Conservation (phyloP, 2,113 vertebrate species). For the Brachypodius melanocephalos region DNA sequence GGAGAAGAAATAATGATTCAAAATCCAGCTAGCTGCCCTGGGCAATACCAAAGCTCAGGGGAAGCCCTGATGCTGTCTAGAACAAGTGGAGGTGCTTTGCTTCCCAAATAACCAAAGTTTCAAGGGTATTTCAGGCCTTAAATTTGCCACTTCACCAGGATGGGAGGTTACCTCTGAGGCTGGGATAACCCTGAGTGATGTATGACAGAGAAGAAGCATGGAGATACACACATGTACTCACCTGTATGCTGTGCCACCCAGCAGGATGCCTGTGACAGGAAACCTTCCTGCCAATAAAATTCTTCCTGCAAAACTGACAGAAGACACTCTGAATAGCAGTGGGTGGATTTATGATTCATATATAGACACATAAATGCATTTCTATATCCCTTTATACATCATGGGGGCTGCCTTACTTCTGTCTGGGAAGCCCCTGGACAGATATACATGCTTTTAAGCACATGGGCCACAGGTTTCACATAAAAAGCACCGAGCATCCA, state of each 20-base stretch:
- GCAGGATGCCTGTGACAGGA: neutral
- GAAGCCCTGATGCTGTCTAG: neutral
- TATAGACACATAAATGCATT: neutral
- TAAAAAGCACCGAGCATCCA: neutral
- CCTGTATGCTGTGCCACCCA: rapidly evolving
- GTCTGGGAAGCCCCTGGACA: neutral
- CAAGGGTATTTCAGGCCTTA: neutral
- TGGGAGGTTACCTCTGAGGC: neutral
- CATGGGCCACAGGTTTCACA: neutral
- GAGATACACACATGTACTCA: neutral
- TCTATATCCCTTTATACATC: neutral
- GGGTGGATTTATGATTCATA: neutral
- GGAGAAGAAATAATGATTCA: neutral
- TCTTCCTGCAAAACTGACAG: neutral
- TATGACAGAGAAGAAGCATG: neutral
- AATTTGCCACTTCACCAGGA: neutral
- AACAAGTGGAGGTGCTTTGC: neutral
- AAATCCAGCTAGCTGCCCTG: neutral
- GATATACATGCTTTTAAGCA: neutral
- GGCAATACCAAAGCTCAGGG: neutral
- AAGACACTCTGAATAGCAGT: neutral
- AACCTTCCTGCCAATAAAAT: neutral
- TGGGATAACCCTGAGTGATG: neutral
- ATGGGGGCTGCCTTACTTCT: neutral
- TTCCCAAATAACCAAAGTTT: neutral